A percentile compares a stretch with the other conserved stretches of the same genome.
These are phyloP conservation scores for Drosophila anceps DNA, from an alignment of 2,888 invertebrate species.

Conservation along the genomic window DNA sequence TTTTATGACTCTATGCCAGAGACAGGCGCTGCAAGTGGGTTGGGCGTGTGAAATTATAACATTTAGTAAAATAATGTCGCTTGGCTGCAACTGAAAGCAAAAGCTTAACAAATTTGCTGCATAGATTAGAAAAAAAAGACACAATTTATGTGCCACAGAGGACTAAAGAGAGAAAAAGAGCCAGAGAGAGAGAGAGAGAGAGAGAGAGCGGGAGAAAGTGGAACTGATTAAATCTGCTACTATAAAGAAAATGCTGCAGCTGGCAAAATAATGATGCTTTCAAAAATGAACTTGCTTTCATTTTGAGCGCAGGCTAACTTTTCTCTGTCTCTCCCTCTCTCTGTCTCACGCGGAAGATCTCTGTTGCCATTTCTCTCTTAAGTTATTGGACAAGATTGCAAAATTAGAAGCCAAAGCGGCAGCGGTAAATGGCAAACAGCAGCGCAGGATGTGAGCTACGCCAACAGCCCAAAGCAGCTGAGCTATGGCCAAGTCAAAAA, in stretches of 20 bases:
- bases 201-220: background rate
- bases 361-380: slow-evolving; percentile 25
- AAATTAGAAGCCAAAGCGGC: slow-evolving; percentile 65
- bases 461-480: slow-evolving; percentile 41
- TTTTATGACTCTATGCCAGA: slow-evolving; percentile 71
- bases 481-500: slow-evolving; percentile 72
- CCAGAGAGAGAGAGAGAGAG: background rate
- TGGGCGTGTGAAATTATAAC: slow-evolving; percentile 67
- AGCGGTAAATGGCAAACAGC: slow-evolving; percentile 43
- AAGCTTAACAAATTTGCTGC: slow-evolving; percentile 76
- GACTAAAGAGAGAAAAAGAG: background rate
- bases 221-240: slow-evolving; percentile 27
- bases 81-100: slow-evolving; percentile 71
- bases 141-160: slow-evolving; percentile 46
- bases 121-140: slow-evolving; percentile 53
- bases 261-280: slow-evolving; percentile 64
- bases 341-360: background rate
- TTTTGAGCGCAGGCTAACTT: slow-evolving; percentile 36
- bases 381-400: slow-evolving; percentile 81
- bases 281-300: slow-evolving; percentile 72
- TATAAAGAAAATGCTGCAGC: slow-evolving; percentile 23
- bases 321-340: slow-evolving; percentile 6
- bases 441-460: slow-evolving; percentile 43
- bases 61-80: slow-evolving; percentile 67
- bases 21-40: slow-evolving; percentile 44